A percentile compares a stretch with the other conserved stretches of the same genome.
These are phyloP conservation scores for Balaeniceps rex DNA, from an alignment of 2,113 vertebrate species.

Conservation along the genomic window DNA sequence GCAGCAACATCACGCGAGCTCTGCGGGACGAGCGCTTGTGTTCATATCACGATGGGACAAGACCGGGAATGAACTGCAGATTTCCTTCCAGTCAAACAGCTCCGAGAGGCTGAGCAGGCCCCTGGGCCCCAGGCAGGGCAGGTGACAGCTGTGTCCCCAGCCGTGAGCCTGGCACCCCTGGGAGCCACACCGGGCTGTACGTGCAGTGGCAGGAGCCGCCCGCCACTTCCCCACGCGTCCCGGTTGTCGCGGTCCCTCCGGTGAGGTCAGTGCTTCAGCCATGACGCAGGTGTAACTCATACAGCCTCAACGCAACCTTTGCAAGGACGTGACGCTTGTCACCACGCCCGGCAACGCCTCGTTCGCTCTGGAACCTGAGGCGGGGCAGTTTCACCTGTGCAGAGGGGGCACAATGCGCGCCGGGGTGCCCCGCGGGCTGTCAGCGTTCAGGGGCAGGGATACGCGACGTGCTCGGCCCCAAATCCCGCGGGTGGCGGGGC, in stretches of 20 bases:
- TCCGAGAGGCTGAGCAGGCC: background rate
- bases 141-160: background rate
- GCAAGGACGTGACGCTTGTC: background rate
- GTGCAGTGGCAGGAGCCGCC: accelerated
- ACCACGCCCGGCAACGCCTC: background rate
- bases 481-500: accelerated
- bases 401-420: too few relatives aligned
- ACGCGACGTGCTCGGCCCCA: accelerated
- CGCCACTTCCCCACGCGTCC: background rate
- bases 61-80: accelerated
- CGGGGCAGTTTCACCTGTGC: background rate
- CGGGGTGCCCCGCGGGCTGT: background rate
- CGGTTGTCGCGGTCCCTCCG: accelerated
- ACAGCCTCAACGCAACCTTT: background rate
- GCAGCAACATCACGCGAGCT: accelerated
- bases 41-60: accelerated
- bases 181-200: accelerated
- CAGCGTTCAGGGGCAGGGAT: too few relatives aligned
- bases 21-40: accelerated
- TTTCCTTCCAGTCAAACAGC: accelerated
- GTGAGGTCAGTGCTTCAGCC: background rate
- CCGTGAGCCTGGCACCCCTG: background rate
- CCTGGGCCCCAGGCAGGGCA: background rate
- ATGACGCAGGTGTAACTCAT: background rate
- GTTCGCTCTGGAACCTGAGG: background rate